These are phyloP conservation scores for Avahi laniger DNA, from an alignment of 2,797 vertebrate genomes.

Conservation along the genomic window DNA sequence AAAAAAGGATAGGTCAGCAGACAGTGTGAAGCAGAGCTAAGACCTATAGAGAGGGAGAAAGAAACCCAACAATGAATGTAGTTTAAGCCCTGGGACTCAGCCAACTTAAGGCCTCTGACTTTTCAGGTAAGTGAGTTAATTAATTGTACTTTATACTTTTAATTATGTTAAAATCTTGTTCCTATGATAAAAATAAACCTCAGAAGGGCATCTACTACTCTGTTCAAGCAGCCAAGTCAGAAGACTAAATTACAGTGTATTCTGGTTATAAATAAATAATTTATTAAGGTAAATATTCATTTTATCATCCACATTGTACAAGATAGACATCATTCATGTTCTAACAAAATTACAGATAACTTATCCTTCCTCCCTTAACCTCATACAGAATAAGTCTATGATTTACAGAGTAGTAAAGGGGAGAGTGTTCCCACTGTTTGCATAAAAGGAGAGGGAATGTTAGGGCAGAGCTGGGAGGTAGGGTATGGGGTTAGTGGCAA, in stretches of 20 bases:
- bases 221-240: constrained; percentile 4
- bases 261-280: background rate
- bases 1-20: background rate
- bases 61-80: background rate
- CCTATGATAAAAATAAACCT: constrained; percentile 10
- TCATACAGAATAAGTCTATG: background rate
- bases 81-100: background rate
- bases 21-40: background rate
- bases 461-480: background rate
- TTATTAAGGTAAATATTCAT: background rate
- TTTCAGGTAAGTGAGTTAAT: background rate
- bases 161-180: background rate
- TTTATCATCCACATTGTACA: background rate
- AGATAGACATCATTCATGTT: background rate
- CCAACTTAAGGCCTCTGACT: background rate
- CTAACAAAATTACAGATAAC: background rate
- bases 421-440: background rate
- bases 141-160: constrained; percentile 10
- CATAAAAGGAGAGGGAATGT: background rate
- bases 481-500: background rate
- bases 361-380: background rate
- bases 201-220: background rate
- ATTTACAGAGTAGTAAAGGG: background rate
- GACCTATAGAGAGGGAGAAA: background rate
- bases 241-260: constrained; percentile 21